phyloP scores from a whole-genome alignment of 2,888 invertebrate genomes.

The Platycnemis pennipes region DNA sequence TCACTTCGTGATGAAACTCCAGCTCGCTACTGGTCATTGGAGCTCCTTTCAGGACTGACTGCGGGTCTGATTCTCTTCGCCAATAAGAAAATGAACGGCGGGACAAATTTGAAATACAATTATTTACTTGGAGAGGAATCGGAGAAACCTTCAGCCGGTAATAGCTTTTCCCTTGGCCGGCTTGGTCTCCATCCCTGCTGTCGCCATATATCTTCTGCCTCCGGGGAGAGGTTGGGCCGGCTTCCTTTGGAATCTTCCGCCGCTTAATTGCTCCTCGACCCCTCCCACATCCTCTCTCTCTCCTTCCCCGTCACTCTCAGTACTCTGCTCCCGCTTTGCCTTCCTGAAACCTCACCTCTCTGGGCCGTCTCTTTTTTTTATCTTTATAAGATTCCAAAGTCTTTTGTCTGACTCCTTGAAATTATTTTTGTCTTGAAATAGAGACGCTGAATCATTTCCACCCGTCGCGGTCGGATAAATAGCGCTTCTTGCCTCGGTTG shows the following conservation, averaged over 20 bases:
- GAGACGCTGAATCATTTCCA: background rate
- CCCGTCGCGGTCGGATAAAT: background rate
- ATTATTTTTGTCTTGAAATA: background rate
- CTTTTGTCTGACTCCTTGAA: background rate
- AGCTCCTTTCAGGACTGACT: background rate
- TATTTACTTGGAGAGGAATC: background rate
- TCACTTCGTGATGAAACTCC: background rate
- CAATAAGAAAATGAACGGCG: background rate
- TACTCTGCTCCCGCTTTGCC: background rate
- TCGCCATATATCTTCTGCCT: constrained; percentile 6
- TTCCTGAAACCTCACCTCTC: background rate
- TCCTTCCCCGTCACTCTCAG: background rate
- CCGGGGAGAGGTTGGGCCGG: background rate
- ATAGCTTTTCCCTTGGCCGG: background rate
- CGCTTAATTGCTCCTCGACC: background rate
- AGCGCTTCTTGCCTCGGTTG: background rate
- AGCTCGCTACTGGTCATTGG: background rate
- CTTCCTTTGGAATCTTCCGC: constrained; percentile 3
- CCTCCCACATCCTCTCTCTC: background rate
- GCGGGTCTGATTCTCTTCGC: background rate
- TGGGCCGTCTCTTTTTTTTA: background rate
- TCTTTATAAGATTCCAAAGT: background rate
- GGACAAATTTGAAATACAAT: constrained; percentile 2
- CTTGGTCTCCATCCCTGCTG: background rate
- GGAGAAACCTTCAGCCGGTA: background rate